Evolutionary conservation across 2,113 vertebrate species (phyloP).

Genomic region (Serinus canaria): DNA sequence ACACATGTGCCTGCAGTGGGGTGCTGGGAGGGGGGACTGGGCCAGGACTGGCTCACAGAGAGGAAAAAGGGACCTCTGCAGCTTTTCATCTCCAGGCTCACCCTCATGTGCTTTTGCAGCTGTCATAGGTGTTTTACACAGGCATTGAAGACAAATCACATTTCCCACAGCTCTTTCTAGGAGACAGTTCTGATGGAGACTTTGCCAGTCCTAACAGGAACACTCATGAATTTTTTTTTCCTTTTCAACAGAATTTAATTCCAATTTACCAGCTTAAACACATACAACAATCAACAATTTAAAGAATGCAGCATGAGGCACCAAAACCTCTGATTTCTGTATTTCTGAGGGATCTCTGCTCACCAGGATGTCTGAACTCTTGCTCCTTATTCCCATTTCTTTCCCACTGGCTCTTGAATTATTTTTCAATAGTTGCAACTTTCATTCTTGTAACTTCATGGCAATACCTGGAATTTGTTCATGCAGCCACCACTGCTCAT

Average conservation of each 20-base stretch:
- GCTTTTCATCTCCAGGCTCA: not conserved
- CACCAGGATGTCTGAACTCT: not conserved
- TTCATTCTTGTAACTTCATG: not conserved
- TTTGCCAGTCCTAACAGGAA: not conserved
- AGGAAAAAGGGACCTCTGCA: not conserved
- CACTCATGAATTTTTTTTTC: not conserved
- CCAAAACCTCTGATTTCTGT: not conserved
- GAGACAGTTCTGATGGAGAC: not conserved
- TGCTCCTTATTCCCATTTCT: not conserved
- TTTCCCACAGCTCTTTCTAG: not conserved
- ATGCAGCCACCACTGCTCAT: accelerated
- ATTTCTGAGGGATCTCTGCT: not conserved
- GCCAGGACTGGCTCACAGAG: not conserved
- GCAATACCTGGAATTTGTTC: not conserved
- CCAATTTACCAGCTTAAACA: not conserved
- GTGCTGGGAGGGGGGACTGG: not conserved
- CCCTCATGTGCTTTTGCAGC: not conserved
- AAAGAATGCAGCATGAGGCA: not conserved
- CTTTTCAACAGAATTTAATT: not conserved
- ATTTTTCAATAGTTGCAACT: not conserved
- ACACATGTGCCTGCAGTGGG: not conserved
- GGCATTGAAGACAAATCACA: not conserved
- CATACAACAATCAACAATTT: not conserved
- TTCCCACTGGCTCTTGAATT: not conserved
- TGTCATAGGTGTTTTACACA: not conserved